These are phyloP conservation scores for Lethenteron reissneri DNA, from an alignment of 2,113 vertebrate genomes.

Conservation along the genomic window DNA sequence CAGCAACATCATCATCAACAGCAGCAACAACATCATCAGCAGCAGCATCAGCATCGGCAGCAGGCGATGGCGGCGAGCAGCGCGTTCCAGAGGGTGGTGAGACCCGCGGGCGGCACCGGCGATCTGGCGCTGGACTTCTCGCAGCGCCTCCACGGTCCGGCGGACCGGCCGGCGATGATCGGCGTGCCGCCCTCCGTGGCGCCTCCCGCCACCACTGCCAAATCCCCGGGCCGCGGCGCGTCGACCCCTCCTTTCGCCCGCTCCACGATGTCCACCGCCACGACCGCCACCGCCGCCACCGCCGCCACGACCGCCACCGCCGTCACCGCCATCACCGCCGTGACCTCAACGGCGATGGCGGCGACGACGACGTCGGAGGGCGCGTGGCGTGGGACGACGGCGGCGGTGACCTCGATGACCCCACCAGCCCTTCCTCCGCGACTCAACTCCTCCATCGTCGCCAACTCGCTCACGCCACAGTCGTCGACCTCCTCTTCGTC, in stretches of 20 bases:
- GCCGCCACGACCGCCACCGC: background rate
- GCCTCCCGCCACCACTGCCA: background rate
- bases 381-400: background rate
- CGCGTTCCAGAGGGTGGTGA: too few species aligned
- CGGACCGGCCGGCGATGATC: background rate
- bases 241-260: background rate
- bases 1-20: too few species aligned
- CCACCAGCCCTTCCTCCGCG: slow-evolving; percentile 2
- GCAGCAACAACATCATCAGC: too few species aligned
- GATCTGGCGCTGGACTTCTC: slow-evolving; percentile 1
- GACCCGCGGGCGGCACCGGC: too few species aligned
- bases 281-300: background rate
- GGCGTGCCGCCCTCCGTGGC: background rate
- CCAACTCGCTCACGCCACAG: background rate
- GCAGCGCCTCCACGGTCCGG: background rate
- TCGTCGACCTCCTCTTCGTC: background rate
- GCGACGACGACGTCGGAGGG: background rate
- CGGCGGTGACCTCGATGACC: background rate
- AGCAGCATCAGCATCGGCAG: too few species aligned
- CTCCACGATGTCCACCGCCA: background rate
- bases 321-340: background rate
- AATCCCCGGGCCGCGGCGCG: background rate
- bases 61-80: too few species aligned
- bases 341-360: background rate
- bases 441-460: background rate